Base-by-base conservation (phyloP, 2,888 invertebrate genomes). In the Dorcus parallelipipedus region DNA sequence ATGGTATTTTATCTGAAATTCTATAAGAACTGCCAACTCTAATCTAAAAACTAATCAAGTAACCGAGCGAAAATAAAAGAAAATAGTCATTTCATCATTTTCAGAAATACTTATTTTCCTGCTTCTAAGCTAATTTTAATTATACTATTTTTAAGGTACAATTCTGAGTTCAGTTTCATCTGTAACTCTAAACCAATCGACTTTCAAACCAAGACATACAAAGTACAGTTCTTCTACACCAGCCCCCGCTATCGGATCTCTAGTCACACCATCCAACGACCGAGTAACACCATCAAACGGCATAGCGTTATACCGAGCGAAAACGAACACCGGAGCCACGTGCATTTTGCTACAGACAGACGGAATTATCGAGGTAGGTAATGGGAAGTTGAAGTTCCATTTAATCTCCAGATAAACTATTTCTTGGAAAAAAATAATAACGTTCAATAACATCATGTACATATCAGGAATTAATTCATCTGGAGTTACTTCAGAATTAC, bases 311-410 rank as follows among this genome's bases (percentile, higher is more conserved):
- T 91, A 91, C 73, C 83, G 91, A 47, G 81, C 90, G 38, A 84
- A 86, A 65, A 84, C 86, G 42, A 83, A 85, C 62, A 86, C 85
- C 54, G 90, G 88, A 1, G 86, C 86, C 62, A 91, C 92, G 0
- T 93, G 93, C 72, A 91, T 93, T 64, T 79, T 93, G 33, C 81
- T 93, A 38, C 85, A 85, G 64, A 89, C 89, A 20, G 93, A 93
- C 73, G 92, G 89, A 0, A 76, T 92, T 4, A 83, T 93, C 41
- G 78, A 78, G 71, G 78, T 77, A 67, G 54, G 14, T 14, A 14
- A 14, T 14, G 14, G 14, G 14, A 14, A 14, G 14, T 14, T 14
- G 48, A 10, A 39, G 48, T 39, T 38, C 10, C 33, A 55, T 55
- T 17, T 9, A 56, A 8, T 9, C 39, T 23, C 33, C 33, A 50